phyloP scores from a whole-genome alignment of 2,888 invertebrate species.

The Phortica okadai region DNA sequence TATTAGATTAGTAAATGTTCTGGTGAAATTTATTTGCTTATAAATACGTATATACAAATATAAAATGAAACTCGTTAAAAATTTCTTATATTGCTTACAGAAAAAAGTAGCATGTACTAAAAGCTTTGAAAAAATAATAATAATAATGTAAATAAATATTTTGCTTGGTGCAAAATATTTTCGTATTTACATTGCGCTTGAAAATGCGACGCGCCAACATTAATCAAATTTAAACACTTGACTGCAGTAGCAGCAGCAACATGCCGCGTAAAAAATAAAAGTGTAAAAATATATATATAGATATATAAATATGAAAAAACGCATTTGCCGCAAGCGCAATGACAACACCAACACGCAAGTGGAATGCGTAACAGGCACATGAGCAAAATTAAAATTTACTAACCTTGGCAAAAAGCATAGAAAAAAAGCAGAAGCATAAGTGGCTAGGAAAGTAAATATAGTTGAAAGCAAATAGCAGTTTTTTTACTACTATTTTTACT shows the following conservation, averaged over 20 bases:
- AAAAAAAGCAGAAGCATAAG: not conserved
- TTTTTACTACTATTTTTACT: too few species aligned
- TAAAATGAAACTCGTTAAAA: not conserved
- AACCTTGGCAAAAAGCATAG: constrained; percentile 26
- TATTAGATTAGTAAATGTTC: too few species aligned
- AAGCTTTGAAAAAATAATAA: constrained; percentile 1
- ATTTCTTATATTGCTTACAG: not conserved
- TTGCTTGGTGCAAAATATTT: constrained; percentile 61
- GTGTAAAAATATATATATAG: too few species aligned
- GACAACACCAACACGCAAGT: not conserved
- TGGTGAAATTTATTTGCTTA: too few species aligned
- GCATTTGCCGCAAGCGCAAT: not conserved
- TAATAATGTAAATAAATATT: constrained; percentile 46
- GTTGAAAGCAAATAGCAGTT: not conserved
- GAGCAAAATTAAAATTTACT: constrained; percentile 62
- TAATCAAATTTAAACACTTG: constrained; percentile 75
- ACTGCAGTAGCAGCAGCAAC: constrained; percentile 67
- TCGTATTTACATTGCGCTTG: constrained; percentile 68
- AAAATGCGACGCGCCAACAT: constrained; percentile 55
- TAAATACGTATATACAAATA: not conserved
- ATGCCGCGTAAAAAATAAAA: not conserved
- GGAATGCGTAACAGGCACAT: constrained; percentile 36
- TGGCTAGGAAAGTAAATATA: constrained; percentile 7
- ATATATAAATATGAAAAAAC: too few species aligned
- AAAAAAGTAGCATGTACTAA: too few species aligned